Percentiles rank a stretch among this genome's conserved stretches.
Evolutionary conservation across 2,797 vertebrate species (phyloP).

Genomic region (Alcedo quadribrachys): DNA sequence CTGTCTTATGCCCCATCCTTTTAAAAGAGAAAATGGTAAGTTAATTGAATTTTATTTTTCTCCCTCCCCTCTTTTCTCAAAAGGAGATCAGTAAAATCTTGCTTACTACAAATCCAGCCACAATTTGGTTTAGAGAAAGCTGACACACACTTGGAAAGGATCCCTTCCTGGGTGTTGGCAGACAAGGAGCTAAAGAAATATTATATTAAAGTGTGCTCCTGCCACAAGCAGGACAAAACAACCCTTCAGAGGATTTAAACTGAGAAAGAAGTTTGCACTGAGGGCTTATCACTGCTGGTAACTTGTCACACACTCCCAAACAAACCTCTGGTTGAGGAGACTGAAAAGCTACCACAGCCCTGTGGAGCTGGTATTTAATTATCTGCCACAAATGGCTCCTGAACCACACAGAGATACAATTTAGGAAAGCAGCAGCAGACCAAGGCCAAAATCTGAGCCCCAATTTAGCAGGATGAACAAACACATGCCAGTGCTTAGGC

Average conservation of each 20-base stretch:
- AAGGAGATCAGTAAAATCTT: background rate
- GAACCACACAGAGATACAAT: background rate
- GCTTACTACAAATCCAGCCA: background rate
- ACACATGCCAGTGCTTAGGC: background rate
- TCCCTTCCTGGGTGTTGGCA: background rate
- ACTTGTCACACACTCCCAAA: background rate
- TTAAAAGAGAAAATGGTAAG: background rate
- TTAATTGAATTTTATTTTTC: too few species aligned
- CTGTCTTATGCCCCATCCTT: background rate
- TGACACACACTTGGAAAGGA: background rate
- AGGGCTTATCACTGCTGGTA: background rate
- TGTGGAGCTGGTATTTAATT: rapidly evolving
- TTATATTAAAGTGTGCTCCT: background rate
- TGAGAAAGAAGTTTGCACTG: background rate
- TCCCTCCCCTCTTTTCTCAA: background rate
- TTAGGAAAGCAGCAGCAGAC: background rate
- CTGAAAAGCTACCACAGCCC: background rate
- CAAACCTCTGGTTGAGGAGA: background rate
- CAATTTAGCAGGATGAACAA: background rate
- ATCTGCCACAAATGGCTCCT: background rate
- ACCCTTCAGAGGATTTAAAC: background rate
- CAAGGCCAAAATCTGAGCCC: background rate
- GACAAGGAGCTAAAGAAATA: background rate
- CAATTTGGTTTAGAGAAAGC: background rate
- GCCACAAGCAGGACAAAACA: background rate